These are phyloP conservation scores for Caenorhabditis afra DNA, from an alignment of 2,888 invertebrate genomes.

Conservation along the genomic window DNA sequence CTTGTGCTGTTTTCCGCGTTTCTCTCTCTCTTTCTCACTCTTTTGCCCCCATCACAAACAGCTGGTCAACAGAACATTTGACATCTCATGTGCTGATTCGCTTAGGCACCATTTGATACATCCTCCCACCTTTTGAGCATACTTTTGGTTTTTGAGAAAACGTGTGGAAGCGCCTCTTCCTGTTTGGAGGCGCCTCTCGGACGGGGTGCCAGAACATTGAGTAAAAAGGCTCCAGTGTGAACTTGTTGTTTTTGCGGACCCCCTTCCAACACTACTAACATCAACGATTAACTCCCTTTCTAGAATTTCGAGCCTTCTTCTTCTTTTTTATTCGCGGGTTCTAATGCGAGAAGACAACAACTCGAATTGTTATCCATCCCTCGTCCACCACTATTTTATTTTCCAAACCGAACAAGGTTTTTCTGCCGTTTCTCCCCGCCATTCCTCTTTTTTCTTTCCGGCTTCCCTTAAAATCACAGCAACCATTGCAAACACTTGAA, in stretches of 20 bases:
- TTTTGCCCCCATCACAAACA: conserved; percentile 33
- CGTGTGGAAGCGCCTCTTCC: not conserved
- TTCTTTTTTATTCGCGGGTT: conserved; percentile 10
- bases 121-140: not conserved
- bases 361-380: conserved; percentile 34
- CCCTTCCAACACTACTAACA: not conserved
- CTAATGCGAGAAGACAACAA: conserved; percentile 5
- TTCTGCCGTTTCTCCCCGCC: conserved; percentile 6
- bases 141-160: not conserved
- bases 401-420: conserved; percentile 14
- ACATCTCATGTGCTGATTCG: conserved; percentile 38
- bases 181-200: not conserved
- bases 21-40: conserved; percentile 15
- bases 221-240: not conserved
- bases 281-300: conserved; percentile 25
- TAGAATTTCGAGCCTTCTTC: not conserved
- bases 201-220: not conserved
- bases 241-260: conserved; percentile 15
- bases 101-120: conserved; percentile 46
- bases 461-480: not conserved
- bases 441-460: conserved; percentile 3
- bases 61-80: conserved; percentile 51
- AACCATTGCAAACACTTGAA: conserved; percentile 39
- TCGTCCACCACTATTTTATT: conserved; percentile 24
- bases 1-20: not conserved